Evolutionary conservation across 2,113 vertebrate species (phyloP).

Genomic region (Sander lucioperca): DNA sequence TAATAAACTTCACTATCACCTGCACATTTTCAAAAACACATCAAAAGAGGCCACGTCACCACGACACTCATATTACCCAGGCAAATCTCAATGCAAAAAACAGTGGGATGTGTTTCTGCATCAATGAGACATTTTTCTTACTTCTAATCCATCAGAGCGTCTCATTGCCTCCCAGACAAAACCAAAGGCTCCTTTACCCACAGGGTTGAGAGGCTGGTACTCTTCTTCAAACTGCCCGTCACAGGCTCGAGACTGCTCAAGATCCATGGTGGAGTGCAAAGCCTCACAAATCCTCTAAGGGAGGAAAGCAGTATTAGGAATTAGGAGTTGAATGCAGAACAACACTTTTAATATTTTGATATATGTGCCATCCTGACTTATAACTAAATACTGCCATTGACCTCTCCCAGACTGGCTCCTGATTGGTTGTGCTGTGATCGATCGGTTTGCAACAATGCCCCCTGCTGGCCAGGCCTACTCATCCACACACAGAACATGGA

Average conservation of each 20-base stretch:
- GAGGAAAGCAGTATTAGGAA: not conserved
- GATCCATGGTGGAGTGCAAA: constrained; percentile 80
- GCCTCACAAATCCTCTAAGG: constrained; percentile 80
- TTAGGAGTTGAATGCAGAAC: not conserved
- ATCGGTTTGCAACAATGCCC: constrained; percentile 75
- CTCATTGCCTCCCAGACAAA: constrained; percentile 92
- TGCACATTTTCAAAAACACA: constrained; percentile 52
- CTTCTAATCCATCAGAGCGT: constrained; percentile 86
- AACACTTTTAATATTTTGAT: not conserved
- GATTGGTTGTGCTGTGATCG: constrained; percentile 70
- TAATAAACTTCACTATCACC: constrained; percentile 96
- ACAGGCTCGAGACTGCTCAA: constrained; percentile 88
- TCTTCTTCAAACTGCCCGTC: constrained; percentile 89
- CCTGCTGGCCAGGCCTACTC: constrained; percentile 83
- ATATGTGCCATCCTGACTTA: not conserved
- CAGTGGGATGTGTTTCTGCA: not conserved
- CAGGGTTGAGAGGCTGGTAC: constrained; percentile 86
- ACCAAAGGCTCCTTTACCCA: constrained; percentile 94
- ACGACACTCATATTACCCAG: not conserved
- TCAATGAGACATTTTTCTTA: constrained; percentile 58
- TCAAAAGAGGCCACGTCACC: not conserved
- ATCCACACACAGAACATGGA: constrained; percentile 91
- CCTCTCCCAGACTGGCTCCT: constrained; percentile 81
- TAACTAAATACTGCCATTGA: constrained; percentile 46
- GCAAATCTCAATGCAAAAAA: not conserved